A percentile compares a stretch with the other conserved stretches of the same genome.
Conservation (phyloP, 2,113 vertebrate species). For the Perognathus longimembris region DNA sequence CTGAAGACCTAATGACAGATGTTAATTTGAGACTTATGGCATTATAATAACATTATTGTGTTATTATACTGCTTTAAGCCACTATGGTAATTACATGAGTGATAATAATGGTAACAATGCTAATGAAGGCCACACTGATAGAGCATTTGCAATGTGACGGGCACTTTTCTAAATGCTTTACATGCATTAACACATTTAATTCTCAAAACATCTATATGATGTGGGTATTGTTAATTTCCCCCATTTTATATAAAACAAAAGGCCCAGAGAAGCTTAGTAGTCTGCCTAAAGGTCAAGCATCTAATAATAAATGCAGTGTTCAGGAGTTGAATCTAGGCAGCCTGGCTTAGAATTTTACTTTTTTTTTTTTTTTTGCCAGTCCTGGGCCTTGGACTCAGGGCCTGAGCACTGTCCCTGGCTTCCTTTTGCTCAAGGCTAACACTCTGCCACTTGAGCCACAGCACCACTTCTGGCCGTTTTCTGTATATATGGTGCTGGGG, state of each 20-base stretch:
- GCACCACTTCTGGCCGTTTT: too few species aligned
- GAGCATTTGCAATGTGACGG: slow-evolving; percentile 22
- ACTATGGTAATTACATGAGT: slow-evolving; percentile 36
- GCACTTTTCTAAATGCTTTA: slow-evolving; percentile 48
- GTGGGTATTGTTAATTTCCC: not conserved
- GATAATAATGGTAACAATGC: slow-evolving; percentile 45
- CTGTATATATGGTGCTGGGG: too few species aligned
- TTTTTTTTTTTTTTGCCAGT: too few species aligned
- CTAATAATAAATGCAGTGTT: not conserved
- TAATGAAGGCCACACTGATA: slow-evolving; percentile 17
- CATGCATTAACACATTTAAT: slow-evolving; percentile 51
- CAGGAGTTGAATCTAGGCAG: not conserved
- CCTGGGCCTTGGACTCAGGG: too few species aligned
- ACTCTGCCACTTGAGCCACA: too few species aligned
- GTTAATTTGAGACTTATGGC: slow-evolving; percentile 52
- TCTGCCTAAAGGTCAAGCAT: not conserved
- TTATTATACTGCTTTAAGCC: slow-evolving; percentile 60
- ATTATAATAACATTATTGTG: slow-evolving; percentile 42
- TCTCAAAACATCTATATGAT: slow-evolving; percentile 44
- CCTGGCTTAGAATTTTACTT: not conserved
- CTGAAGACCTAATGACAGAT: slow-evolving; percentile 63
- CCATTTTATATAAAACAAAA: slow-evolving; percentile 8
- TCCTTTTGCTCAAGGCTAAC: too few species aligned
- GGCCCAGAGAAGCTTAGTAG: not conserved
- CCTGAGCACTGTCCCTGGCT: too few species aligned